These are phyloP conservation scores for Brienomyrus longianalis DNA, from an alignment of 2,113 vertebrate genomes.

Conservation along the genomic window DNA sequence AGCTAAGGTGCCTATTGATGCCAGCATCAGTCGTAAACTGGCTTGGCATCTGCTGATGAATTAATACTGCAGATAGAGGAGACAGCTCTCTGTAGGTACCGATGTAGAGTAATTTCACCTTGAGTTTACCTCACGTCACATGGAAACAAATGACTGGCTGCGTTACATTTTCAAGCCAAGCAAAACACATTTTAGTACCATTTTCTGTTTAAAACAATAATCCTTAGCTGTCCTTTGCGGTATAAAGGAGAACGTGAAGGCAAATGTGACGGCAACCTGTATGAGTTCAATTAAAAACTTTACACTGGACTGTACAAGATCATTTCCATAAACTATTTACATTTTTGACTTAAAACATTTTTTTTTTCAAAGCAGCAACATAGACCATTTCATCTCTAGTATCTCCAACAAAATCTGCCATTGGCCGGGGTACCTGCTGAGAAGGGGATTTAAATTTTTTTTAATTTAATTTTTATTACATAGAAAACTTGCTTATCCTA, in stretches of 20 bases:
- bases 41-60: constrained; percentile 65
- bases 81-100: constrained; percentile 77
- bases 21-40: constrained; percentile 72
- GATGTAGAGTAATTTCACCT: constrained; percentile 83
- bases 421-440: constrained; percentile 85
- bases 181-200: constrained; percentile 67
- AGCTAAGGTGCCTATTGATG: constrained; percentile 76
- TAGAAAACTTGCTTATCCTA: constrained; percentile 71
- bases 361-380: constrained; percentile 98
- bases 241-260: constrained; percentile 89
- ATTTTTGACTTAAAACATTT: constrained; percentile 96
- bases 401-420: constrained; percentile 84
- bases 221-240: constrained; percentile 72
- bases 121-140: constrained; percentile 95
- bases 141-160: constrained; percentile 85
- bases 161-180: constrained; percentile 90
- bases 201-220: constrained; percentile 59
- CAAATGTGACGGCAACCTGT: constrained; percentile 90
- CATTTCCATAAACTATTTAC: constrained; percentile 99
- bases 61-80: constrained; percentile 84
- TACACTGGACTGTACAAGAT: constrained; percentile 99
- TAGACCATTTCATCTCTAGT: constrained; percentile 84
- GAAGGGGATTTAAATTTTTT: constrained; percentile 67
- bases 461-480: constrained; percentile 19
- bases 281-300: constrained; percentile 99